These are phyloP conservation scores for Hylyphantes graminicola DNA, from an alignment of 1,140 invertebrate genomes.

Conservation along the genomic window DNA sequence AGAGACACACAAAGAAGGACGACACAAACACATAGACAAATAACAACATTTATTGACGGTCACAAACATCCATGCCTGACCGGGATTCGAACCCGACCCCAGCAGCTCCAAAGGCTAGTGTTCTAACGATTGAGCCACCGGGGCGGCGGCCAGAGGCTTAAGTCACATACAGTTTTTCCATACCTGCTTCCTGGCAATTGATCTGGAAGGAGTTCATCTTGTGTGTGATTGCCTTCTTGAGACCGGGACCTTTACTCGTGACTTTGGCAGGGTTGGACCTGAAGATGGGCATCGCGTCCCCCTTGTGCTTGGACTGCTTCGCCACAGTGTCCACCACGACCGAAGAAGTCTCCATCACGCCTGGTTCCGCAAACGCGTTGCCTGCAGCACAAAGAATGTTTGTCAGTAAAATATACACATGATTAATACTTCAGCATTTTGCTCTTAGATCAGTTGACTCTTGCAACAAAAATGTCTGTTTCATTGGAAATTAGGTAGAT, in stretches of 20 bases:
- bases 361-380: constrained; percentile 41
- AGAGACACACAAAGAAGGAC: too few relatives aligned
- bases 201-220: constrained; percentile 94
- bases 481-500: too few relatives aligned
- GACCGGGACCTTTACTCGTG: constrained; percentile 89
- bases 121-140: too few relatives aligned
- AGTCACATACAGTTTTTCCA: not conserved
- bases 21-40: too few relatives aligned
- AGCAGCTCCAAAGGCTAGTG: too few relatives aligned
- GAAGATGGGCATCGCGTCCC: constrained; percentile 81
- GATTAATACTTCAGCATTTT: not conserved
- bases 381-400: constrained; percentile 7
- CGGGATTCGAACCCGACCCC: too few relatives aligned
- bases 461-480: too few relatives aligned
- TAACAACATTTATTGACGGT: too few relatives aligned
- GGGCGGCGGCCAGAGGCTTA: too few relatives aligned
- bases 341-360: constrained; percentile 83
- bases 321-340: constrained; percentile 94
- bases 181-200: constrained; percentile 82
- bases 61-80: too few relatives aligned
- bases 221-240: constrained; percentile 93
- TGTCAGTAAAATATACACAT: not conserved
- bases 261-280: constrained; percentile 92
- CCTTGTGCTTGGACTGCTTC: constrained; percentile 77
- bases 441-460: too few relatives aligned